Evolutionary conservation across 2,888 invertebrate species (phyloP), one percentile per base, ranked within the genome.

Genomic region (Malthinus seriepunctatus): DNA sequence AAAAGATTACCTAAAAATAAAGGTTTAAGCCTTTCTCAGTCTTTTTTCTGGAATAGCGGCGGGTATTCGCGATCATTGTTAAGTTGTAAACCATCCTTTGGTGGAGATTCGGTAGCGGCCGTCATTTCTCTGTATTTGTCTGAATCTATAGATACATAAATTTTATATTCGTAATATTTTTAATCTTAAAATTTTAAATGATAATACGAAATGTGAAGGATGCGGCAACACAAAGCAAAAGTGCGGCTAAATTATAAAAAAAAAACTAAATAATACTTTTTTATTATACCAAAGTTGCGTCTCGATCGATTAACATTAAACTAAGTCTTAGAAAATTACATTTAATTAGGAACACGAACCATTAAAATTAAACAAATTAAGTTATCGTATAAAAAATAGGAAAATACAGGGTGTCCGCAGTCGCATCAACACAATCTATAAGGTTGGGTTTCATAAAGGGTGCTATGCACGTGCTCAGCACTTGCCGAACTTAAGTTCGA

Each of bases 61-160:
- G 93, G 93, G 80, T 92, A 93, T 81, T 93, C 92, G 66, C 84
- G 81, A 67, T 89, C 91, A 80, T 93, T 91, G 75, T 89, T 88
- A 78, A 93, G 85, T 76, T 89, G 88, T 79, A 89, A 87, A 66
- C 83, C 80, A 57, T 84, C 86, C 72, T 86, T 86, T 58, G 88
- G 84, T 51, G 89, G 84, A 47, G 85, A 82, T 76, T 88, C 88
- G 65, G 86, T 83, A 47, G 90, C 90, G 60, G 86, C 86, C 71
- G 85, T 85, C 84, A 90, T 87, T 80, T 89, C 90, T 69, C 84
- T 81, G 72, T 84, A 83, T 78, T 89, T 89, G 76, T 88, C 89
- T 68, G 89, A 88, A 70, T 90, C 90, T 90, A 78, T 67, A 52
- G 8, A 52, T 46, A 46, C 55, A 57, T 63, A 62, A 50, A 50